Evolutionary conservation across 2,797 vertebrate species (phyloP), one percentile per base, ranked within the genome.

Genomic region (Lithobates pipiens): DNA sequence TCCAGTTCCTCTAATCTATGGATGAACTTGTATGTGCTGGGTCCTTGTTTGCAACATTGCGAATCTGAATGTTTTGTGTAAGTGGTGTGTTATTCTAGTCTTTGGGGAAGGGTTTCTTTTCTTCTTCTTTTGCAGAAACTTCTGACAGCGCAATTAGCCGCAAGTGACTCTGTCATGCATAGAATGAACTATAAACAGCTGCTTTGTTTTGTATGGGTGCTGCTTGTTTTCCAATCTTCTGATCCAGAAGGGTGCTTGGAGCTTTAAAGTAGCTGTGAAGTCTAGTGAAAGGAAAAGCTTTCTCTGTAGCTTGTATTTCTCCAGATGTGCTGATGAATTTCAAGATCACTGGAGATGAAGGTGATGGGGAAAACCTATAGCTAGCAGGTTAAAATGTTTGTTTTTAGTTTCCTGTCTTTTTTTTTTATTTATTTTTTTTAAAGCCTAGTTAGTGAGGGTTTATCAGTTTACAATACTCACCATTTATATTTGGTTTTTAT

Each of bases 41-140:
- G 8, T 21, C 21, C 54, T 61, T 61, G 54, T 61, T 61, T 61
- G 54, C 21, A 2, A 61, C 18, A 23, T 23, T 21, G 21, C 21
- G 6, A n/a, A 61, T n/a, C 18, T 61, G 50, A 57, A 57, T 39
- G 39, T 39, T 39, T 39, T 39, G 36, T 39, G 42, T 11, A 44
- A 15, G 50, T 54, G 18, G 13, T 18, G 13, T 50, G 21, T 21
- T 16, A 23, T 32, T n/a, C 63, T 63, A 32, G 42, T n/a, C 29
- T 34, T 57, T 25, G 65, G 65, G 3, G 21, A 25, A 15, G 79
- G 79, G 9, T 63, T 72, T 77, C 61, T 29, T 67, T 72, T 76
- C 67, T n/a, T 63, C 54, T 76, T 86, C n/a, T 86, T n/a, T 86
- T 82, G n/a, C 85, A 86, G 85, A 86, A 82, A 44, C 68, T 23